Evolutionary conservation across 2,797 vertebrate genomes (phyloP).

Genomic region (Euphonia xanthogaster): DNA sequence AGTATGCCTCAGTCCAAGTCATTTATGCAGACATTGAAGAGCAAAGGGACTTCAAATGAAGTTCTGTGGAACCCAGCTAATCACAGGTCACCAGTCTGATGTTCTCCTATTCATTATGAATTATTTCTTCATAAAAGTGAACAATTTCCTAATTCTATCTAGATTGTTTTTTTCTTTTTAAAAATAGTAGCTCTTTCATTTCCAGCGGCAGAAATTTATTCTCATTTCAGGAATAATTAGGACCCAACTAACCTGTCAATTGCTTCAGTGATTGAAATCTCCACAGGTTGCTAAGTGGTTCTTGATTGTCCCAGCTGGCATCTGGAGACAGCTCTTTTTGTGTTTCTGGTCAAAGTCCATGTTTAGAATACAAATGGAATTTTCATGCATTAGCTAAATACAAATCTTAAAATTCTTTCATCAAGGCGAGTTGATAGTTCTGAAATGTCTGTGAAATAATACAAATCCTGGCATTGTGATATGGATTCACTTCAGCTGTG

Average conservation of each 20-base stretch:
- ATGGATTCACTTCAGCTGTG: not conserved
- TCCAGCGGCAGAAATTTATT: not conserved
- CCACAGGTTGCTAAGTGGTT: not conserved
- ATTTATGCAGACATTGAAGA: not conserved
- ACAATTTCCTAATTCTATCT: not conserved
- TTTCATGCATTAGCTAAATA: not conserved
- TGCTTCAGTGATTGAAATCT: conserved; percentile 12
- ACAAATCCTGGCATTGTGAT: not conserved
- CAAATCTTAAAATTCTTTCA: not conserved
- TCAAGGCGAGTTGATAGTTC: not conserved
- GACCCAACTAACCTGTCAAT: not conserved
- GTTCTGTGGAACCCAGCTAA: not conserved
- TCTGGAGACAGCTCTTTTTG: not conserved
- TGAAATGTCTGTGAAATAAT: not conserved
- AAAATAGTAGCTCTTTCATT: not conserved
- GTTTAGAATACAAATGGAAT: conserved; percentile 9
- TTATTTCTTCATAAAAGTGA: not conserved
- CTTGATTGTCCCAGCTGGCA: conserved; percentile 22
- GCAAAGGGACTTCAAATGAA: not conserved
- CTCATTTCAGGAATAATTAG: not conserved
- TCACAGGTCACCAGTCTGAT: not conserved
- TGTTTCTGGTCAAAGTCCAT: not conserved
- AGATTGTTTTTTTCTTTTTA: not conserved
- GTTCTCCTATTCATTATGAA: not conserved
- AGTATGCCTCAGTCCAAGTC: not conserved